A percentile compares a stretch with the other conserved stretches of the same genome.
Evolutionary conservation across 2,113 vertebrate genomes (phyloP).

Genomic region (Ardeotis arabs): DNA sequence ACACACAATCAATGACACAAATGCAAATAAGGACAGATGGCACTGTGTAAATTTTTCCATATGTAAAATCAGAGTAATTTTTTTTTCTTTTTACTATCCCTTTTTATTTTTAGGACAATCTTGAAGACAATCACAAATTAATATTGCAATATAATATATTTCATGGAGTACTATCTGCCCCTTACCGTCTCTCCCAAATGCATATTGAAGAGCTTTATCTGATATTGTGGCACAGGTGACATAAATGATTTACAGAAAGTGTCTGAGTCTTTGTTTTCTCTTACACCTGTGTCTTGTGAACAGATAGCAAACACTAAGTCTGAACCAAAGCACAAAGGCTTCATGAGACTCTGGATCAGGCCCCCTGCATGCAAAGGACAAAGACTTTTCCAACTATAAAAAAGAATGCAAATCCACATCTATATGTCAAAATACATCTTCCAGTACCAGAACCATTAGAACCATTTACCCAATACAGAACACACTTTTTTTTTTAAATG

Average conservation of each 20-base stretch:
- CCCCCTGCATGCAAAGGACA: background rate
- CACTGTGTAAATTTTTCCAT: background rate
- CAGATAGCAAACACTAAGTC: background rate
- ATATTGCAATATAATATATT: background rate
- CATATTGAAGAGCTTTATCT: background rate
- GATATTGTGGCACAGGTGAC: background rate
- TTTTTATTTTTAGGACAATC: background rate
- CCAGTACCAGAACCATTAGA: background rate
- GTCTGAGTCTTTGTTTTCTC: background rate
- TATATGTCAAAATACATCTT: background rate
- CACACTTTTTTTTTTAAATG: background rate
- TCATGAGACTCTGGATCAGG: background rate
- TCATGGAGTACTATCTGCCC: background rate
- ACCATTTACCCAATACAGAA: background rate
- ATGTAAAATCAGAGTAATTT: background rate
- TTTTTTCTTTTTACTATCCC: background rate
- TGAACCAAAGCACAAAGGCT: background rate
- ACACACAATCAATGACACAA: background rate
- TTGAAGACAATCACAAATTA: background rate
- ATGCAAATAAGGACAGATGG: background rate
- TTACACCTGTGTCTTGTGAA: background rate
- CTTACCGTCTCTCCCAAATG: background rate
- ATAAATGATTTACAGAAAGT: constrained; percentile 4
- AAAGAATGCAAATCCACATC: background rate
- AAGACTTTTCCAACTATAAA: background rate